These are phyloP conservation scores for Bombus superbus DNA, from an alignment of 1,140 invertebrate genomes.

Conservation along the genomic window DNA sequence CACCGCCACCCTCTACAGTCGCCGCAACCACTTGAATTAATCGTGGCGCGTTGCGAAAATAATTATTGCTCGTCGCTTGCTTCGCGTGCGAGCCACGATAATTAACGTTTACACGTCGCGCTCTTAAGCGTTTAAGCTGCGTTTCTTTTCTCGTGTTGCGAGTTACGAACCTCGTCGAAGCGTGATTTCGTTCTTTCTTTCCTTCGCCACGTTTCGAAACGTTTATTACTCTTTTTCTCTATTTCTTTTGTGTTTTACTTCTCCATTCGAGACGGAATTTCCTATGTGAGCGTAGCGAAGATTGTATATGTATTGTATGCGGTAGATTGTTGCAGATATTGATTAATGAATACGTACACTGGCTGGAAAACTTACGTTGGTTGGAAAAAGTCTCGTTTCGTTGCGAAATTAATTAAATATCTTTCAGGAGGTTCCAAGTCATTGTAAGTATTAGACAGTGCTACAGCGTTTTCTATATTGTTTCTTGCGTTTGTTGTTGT, in stretches of 20 bases:
- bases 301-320: neutral
- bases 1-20: conserved; percentile 36
- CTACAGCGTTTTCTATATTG: neutral
- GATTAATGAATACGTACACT: neutral
- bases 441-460: neutral
- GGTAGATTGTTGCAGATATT: neutral
- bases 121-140: conserved; percentile 58
- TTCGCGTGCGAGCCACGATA: conserved; percentile 61
- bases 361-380: neutral
- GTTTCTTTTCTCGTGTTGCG: conserved; percentile 23
- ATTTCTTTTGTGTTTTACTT: neutral
- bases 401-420: conserved; percentile 5
- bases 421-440: neutral
- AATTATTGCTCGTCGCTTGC: conserved; percentile 69
- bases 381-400: neutral
- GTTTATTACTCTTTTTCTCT: neutral
- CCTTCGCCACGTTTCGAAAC: neutral
- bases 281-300: neutral
- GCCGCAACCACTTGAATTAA: conserved; percentile 66
- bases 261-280: neutral
- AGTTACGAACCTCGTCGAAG: conserved; percentile 19
- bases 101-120: conserved; percentile 67
- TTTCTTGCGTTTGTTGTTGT: neutral
- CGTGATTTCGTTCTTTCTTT: conserved; percentile 1
- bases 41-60: conserved; percentile 64